Evolutionary conservation across 2,113 vertebrate genomes (phyloP), one percentile per base, ranked within the genome.

Genomic region (Misgurnus mizolepis): DNA sequence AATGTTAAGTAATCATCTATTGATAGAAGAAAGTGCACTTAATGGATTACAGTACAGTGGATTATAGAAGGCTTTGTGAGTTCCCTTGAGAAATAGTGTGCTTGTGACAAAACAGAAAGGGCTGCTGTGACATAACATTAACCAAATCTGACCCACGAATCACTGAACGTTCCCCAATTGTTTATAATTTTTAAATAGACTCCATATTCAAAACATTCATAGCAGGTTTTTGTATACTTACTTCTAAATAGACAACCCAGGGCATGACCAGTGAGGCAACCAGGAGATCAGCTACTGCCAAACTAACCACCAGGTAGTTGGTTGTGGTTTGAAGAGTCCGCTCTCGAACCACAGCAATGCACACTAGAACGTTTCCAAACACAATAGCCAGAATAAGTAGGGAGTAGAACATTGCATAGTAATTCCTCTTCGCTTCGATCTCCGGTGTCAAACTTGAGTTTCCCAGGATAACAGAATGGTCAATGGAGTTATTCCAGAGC

Each of bases 241-340:
- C 97, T 95, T 98, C 96, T 85, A 98, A 90, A 86, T 98, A 98
- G 10, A 98, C 95, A n/a, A 92, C 93, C 95, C 96, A 98, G 0
- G 96, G 96, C 96, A 98, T 98, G 88, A 98, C 97, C 88, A 97
- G 80, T 4, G 92, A 96, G 65, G 96, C 96, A 89, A 98, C 94
- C 71, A 98, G 91, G 88, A 98, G 85, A 89, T 98, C 96, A 0
- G 97, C 95, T 80, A 97, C 94, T 0, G 96, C 96, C 90, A 98
- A 89, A 89, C 96, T 98, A 77, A 98, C 96, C 86, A 98, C 95
- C 27, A 98, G 93, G 89, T 98, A 98, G 92, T 98, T 98, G 79
- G 96, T 98, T 53, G 95, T 96, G 17, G 96, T 98, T 89, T 98
- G 95, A 66, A 98, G 90, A 45, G 93, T 85, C 0, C 94, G 92